Percentiles rank a stretch among this genome's conserved stretches.
These are phyloP conservation scores for Lepidocyrtinus sp. DNA, from an alignment of 2,888 invertebrate species.

Conservation along the genomic window DNA sequence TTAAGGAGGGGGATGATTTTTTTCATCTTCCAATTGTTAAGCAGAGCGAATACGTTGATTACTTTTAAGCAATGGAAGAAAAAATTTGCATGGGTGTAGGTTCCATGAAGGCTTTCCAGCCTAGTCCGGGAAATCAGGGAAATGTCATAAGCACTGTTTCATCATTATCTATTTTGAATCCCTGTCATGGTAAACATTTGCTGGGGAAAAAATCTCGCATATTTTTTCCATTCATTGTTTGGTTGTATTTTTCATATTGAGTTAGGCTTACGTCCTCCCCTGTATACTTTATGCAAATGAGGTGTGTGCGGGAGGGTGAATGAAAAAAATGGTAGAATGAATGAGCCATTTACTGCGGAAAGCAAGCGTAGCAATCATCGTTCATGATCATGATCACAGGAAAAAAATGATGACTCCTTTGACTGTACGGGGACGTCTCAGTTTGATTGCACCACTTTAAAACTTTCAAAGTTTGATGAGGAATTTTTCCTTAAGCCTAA, in stretches of 20 bases:
- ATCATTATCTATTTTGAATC: constrained; percentile 40
- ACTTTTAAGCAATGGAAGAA: too few species aligned
- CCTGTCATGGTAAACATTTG: constrained; percentile 49
- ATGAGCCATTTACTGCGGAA: constrained; percentile 46
- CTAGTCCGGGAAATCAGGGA: constrained; percentile 49
- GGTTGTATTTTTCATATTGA: not conserved
- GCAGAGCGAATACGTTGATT: constrained; percentile 41
- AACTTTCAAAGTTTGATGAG: not conserved
- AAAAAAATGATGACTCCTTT: not conserved
- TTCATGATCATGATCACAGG: constrained; percentile 17
- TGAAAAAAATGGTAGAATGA: constrained; percentile 60
- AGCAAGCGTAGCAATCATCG: constrained; percentile 47
- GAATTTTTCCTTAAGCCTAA: not conserved
- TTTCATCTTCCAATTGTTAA: constrained; percentile 18
- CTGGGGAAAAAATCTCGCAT: not conserved
- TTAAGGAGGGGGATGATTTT: constrained; percentile 44
- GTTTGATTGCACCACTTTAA: constrained; percentile 39
- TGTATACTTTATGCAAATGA: constrained; percentile 67
- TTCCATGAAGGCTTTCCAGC: constrained; percentile 35
- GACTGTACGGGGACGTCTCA: constrained; percentile 35
- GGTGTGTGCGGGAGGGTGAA: constrained; percentile 51
- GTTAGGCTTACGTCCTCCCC: too few species aligned
- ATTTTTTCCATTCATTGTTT: constrained; percentile 23
- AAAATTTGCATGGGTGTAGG: constrained; percentile 27
- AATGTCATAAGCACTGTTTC: constrained; percentile 58